Base-by-base conservation (phyloP, 1,140 invertebrate genomes). In the Pogonomyrmex californicus region DNA sequence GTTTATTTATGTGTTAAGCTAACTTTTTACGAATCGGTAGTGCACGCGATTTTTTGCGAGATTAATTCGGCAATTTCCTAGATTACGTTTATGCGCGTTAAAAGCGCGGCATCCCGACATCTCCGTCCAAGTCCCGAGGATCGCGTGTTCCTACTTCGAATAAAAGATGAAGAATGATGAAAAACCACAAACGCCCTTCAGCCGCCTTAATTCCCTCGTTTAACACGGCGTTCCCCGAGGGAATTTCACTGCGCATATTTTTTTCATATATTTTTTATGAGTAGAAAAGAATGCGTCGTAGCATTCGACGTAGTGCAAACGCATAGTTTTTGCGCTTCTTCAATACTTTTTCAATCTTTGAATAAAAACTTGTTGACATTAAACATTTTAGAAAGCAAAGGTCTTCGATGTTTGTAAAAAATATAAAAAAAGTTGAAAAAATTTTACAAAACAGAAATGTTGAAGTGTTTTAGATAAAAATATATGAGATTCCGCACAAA, bases 131-230 rank as follows among this genome's bases (percentile, higher is more conserved):
- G 49, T 54, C 54, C n/a, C 66, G 30, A n/a, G 63, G 30, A 68
- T 82, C 68, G 68, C 79, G 41, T 70, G 68, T 54, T 75, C 54
- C 30, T 81, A 81, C 47, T 81, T 71, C 41, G 79, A 60, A 73
- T 83, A 47, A 83, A 83, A 83, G 68, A 73, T 83, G 79, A 47
- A 60, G 54, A 83, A 73, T 36, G 68, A 75, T 60, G 68, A 83
- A 75, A 73, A 75, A 60, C 41, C 79, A 60, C 30, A 41, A 70
- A 54, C 54, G 65, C 86, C 56, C 70, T 85, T 88, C 86, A 60
- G 38, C 68, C 76, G 75, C 60, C 77, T 91, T 92, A 93, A 93
- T 93, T 93, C 86, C 82, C 88, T 86, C 87, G 77, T 90, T 91
- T 92, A 87, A 89, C 83, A 41, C 81, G 85, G 86, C 83, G 49